Base-by-base conservation (phyloP, 2,113 vertebrate species). In the Mormyrus iriodes region DNA sequence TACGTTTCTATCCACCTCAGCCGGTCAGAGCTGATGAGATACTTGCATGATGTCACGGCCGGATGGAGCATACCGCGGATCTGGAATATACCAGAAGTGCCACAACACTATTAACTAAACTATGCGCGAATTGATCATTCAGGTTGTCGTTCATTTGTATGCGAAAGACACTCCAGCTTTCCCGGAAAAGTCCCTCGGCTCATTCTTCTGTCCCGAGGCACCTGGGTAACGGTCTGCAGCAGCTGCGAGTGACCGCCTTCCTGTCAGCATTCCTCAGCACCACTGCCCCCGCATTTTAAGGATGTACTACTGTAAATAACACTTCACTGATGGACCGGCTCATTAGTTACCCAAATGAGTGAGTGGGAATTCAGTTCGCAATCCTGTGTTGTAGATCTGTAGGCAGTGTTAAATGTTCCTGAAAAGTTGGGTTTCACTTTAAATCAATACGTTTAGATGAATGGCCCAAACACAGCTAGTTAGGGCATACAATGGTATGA, bases 71-170 rank as follows among this genome's bases (percentile, higher is more conserved):
- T 94, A 91, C 44, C 91, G 92, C 89, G 92, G 48, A 96, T 96
- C 96, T 95, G 95, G 94, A 96, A 95, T 93, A 95, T 93, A 91
- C 94, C 95, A 93, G 93, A 94, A 94, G 93, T 93, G 94, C 93
- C 91, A 91, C 89, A 83, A 84, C 39, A 84, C 79, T 84, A 61
- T 55, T 89, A 65, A 53, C 88, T 85, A 49, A 12, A 84, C 51
- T 85, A 19, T 39, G 73, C 5, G 35, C 6, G 31, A 17, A 19
- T 42, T 6, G 73, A 79, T 79, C 35, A 42, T 42, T 42, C 35
- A 42, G 5, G 31, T 19, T 19, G 13, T 39, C 73, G 0, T 19
- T 42, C 35, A 49, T 88, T 35, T 76, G 17, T 21, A 83, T 53
- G 69, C 31, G 0, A 51, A 76, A 53, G 51, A 12, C 73, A 55